These are phyloP conservation scores for Bovichtus variegatus DNA, from an alignment of 2,797 vertebrate genomes.

Conservation along the genomic window DNA sequence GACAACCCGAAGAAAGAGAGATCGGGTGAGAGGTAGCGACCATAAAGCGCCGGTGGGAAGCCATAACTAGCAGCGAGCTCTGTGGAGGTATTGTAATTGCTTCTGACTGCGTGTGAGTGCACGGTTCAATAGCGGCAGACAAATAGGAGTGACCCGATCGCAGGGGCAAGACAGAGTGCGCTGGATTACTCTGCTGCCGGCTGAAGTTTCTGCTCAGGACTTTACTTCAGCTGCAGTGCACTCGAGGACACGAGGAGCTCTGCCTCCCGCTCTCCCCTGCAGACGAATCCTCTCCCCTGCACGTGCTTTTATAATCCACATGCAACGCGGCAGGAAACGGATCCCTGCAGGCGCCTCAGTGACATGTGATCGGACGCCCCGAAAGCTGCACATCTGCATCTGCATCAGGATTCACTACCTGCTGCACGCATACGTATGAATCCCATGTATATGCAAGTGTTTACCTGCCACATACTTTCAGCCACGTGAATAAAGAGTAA, in stretches of 20 bases:
- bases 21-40: not conserved
- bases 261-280: too few relatives aligned
- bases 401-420: too few relatives aligned
- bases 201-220: not conserved
- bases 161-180: not conserved
- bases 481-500: too few relatives aligned
- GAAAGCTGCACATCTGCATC: slow-evolving; percentile 19
- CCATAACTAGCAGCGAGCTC: slow-evolving; percentile 11
- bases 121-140: slow-evolving; percentile 19
- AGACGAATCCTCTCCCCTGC: slow-evolving; percentile 33
- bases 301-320: slow-evolving; percentile 27
- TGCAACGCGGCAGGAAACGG: not conserved
- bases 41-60: not conserved
- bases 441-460: too few relatives aligned
- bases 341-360: slow-evolving; percentile 13
- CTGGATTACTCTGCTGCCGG: slow-evolving; percentile 12
- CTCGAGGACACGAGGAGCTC: slow-evolving; percentile 32
- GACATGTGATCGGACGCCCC: not conserved
- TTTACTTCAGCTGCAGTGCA: slow-evolving; percentile 13
- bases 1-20: slow-evolving; percentile 2
- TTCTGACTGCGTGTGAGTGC: slow-evolving; percentile 17
- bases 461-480: too few relatives aligned
- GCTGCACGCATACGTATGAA: too few relatives aligned
- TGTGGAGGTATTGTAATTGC: slow-evolving; percentile 30
- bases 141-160: slow-evolving; percentile 12